Evolutionary conservation across 2,113 vertebrate species (phyloP).

Genomic region (Gymnocephalus cernua): DNA sequence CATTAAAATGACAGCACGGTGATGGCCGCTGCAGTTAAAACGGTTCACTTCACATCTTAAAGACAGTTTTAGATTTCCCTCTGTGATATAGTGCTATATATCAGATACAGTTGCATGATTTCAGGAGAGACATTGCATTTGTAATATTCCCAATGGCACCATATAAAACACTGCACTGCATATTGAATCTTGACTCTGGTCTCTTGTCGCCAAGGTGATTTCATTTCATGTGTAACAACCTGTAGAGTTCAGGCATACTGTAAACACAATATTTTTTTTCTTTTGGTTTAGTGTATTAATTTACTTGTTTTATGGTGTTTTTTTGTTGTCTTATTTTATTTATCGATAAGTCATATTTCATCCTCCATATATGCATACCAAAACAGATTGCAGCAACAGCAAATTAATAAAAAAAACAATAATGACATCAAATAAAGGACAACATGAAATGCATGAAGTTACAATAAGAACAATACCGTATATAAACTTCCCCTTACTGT

Average conservation of each 20-base stretch:
- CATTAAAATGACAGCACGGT: background rate
- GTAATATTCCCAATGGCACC: background rate
- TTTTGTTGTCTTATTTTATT: too few relatives aligned
- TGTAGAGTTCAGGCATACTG: background rate
- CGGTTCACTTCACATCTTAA: conserved; percentile 5
- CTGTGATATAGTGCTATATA: background rate
- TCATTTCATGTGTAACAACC: conserved; percentile 25
- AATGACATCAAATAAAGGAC: background rate
- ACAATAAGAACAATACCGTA: background rate
- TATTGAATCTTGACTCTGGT: conserved; percentile 5
- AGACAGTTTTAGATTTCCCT: conserved; percentile 4
- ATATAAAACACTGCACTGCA: conserved; percentile 14
- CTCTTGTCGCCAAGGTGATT: conserved; percentile 1
- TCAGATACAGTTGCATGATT: background rate
- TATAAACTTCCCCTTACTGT: background rate
- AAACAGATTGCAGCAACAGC: background rate
- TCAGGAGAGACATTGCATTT: background rate
- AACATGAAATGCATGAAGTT: background rate
- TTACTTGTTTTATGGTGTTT: background rate
- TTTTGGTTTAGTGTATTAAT: background rate
- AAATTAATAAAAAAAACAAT: background rate
- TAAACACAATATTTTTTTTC: background rate
- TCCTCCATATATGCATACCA: background rate
- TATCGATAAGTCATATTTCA: too few relatives aligned
- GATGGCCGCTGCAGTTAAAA: background rate